A percentile compares a stretch with the other conserved stretches of the same genome.
Evolutionary conservation across 1,140 invertebrate species (phyloP).

Genomic region (Bombus cullumanus): DNA sequence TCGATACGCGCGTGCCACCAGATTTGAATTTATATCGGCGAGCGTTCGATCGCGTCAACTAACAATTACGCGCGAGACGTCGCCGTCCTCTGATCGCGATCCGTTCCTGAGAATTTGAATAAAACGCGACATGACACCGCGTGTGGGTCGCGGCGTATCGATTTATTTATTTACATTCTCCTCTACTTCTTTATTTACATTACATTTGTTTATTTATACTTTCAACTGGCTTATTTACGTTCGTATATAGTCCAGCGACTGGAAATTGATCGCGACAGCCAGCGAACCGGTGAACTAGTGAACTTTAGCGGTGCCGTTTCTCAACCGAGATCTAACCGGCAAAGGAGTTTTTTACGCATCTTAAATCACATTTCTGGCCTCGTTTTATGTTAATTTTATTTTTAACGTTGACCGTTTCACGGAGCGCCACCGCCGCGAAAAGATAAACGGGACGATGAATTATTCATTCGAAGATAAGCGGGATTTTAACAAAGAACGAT

Average conservation of each 20-base stretch:
- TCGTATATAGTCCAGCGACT: not conserved
- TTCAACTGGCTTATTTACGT: not conserved
- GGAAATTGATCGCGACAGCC: not conserved
- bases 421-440: not conserved
- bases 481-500: slow-evolving; percentile 52
- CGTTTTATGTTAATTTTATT: slow-evolving; percentile 53
- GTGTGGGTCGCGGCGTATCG: not conserved
- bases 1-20: not conserved
- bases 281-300: not conserved
- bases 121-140: not conserved
- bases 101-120: no score
- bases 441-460: slow-evolving; percentile 50
- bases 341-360: slow-evolving; percentile 24
- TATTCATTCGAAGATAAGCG: slow-evolving; percentile 51
- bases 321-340: not conserved
- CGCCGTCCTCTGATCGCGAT: no score
- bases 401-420: slow-evolving; percentile 38
- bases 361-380: slow-evolving; percentile 35
- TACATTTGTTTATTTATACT: not conserved
- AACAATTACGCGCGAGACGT: no score
- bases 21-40: not conserved
- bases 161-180: not conserved
- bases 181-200: not conserved
- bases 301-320: not conserved
- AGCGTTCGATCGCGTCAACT: no score